Percentiles rank a stretch among this genome's conserved stretches.
Conservation (phyloP, 1,140 invertebrate genomes). For the Aphelenchoides besseyi region DNA sequence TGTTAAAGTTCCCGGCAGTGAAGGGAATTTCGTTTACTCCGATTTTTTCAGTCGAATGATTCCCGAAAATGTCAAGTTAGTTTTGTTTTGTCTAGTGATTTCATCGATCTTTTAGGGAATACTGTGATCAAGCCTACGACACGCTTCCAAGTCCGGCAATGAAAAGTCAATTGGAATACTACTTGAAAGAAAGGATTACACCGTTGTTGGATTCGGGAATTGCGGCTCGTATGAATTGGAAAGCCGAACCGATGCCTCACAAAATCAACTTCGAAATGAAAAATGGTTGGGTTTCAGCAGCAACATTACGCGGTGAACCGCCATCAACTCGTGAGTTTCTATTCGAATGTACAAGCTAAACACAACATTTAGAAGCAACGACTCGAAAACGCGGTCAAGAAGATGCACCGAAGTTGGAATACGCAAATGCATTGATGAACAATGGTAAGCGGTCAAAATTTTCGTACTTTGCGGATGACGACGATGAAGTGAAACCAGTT, state of each 20-base stretch:
- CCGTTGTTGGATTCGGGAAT: constrained; percentile 17
- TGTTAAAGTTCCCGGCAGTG: neutral
- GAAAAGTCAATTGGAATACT: constrained; percentile 8
- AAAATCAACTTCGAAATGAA: constrained; percentile 15
- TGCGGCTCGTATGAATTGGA: constrained; percentile 4
- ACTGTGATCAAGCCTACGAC: neutral
- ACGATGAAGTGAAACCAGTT: neutral
- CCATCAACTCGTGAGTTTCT: neutral
- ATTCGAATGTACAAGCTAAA: too few species aligned
- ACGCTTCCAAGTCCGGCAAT: neutral
- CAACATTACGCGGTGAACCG: neutral
- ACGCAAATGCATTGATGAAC: too few species aligned
- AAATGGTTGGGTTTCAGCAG: neutral
- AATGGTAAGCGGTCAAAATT: too few species aligned
- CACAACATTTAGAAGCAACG: too few species aligned
- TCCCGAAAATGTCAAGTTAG: constrained; percentile 6
- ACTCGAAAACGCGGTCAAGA: too few species aligned
- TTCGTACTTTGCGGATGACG: too few species aligned
- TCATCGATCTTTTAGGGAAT: constrained; percentile 14
- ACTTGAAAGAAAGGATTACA: constrained; percentile 15
- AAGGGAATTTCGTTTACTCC: constrained; percentile 16
- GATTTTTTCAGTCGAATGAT: constrained; percentile 19
- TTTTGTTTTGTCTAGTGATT: neutral
- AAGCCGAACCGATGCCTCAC: constrained; percentile 14
- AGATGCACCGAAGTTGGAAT: too few species aligned